Evolutionary conservation across 2,797 vertebrate species (phyloP), one percentile per base, ranked within the genome.

Genomic region (Hypotaenidia okinawae): DNA sequence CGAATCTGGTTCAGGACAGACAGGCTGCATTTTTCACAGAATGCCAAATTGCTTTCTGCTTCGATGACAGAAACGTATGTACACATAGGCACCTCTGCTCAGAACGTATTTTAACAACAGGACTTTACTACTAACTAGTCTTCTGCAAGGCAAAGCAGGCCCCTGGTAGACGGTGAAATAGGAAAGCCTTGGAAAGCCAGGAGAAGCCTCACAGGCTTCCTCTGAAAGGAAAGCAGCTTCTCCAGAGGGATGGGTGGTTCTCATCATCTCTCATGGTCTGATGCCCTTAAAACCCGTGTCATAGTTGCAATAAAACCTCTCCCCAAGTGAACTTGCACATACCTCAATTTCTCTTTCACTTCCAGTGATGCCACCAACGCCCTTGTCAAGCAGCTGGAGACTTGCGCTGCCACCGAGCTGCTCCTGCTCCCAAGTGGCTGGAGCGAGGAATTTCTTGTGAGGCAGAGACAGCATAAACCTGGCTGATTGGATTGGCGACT

Each of bases 381-480:
- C 76, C 55, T 85, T 54, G 35, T 4, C 57, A 35, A 35, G 74
- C n/a, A 78, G 39, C 86, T 75, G 83, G 32, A 4, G 19, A 27
- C 55, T 57, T 21, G 59, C 5, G 35, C 59, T 13, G 41, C 62
- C 59, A n/a, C 59, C 0, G 6, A 73, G 91, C 76, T 77, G 84
- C 80, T 95, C 77, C 93, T 93, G 84, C 90, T 90, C 91, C 83
- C 86, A 90, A 62, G 80, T 64, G 90, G 90, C 1, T 66, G 57
- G 54, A 90, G 57, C 0, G 5, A 92, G 61, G 77, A 93, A 89
- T 35, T 47, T 90, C 76, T 64, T 57, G 87, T 14, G 27, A 4
- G 30, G 68, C 28, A 74, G 52, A 83, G 32, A 43, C 13, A 62
- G 2, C 0, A 3, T 15, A 62, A 52, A 57, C 13, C 58, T 7